Base-by-base conservation (phyloP, 2,888 invertebrate genomes). In the Marronus borbonicus region DNA sequence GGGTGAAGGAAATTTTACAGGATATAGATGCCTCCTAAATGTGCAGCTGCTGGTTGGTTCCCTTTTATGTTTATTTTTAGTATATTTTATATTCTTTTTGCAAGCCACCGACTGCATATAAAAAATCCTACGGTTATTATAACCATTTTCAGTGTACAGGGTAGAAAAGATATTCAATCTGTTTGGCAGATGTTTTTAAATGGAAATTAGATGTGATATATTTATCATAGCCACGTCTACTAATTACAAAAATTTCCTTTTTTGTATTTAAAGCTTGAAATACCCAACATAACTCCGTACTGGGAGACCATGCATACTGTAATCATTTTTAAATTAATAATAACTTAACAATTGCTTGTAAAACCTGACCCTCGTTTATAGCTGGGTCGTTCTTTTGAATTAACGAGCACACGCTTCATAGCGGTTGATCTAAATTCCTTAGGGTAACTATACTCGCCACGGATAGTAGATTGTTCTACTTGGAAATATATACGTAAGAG, bases 331-430 rank as follows among this genome's bases (percentile, higher is more conserved):
- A 81, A 82, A 81, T 82, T 82, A 77, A 78, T 78, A 81, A 83
- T 82, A 80, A 80, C 79, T 24, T 78, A 81, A 83, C 84, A 84
- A 84, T 84, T 83, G 84, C 78, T 78, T 82, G 82, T 82, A 84
- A 84, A 83, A 76, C 76, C 76, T 82, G 81, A 81, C 82, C 81
- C 82, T 81, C 79, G 65, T 77, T 81, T 77, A 70, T 77, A 76
- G 52, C 74, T 65, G 55, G 72, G 76, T 78, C 78, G 77, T 76
- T 77, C 79, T 65, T 52, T 81, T 80, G 81, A 82, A 81, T 81
- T 80, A 80, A 55, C 55, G 69, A 78, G 62, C 70, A 52, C 52
- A 17, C 17, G 65, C 78, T 31, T 75, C 64, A 49, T 62, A 69
- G 62, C 52, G 77, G 72, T 76, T 68, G 55, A 77, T 77, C 66